Evolutionary conservation across 2,113 vertebrate genomes (phyloP), one percentile per base, ranked within the genome.

Genomic region (western clawed frog (Xenopus tropicalis)): DNA sequence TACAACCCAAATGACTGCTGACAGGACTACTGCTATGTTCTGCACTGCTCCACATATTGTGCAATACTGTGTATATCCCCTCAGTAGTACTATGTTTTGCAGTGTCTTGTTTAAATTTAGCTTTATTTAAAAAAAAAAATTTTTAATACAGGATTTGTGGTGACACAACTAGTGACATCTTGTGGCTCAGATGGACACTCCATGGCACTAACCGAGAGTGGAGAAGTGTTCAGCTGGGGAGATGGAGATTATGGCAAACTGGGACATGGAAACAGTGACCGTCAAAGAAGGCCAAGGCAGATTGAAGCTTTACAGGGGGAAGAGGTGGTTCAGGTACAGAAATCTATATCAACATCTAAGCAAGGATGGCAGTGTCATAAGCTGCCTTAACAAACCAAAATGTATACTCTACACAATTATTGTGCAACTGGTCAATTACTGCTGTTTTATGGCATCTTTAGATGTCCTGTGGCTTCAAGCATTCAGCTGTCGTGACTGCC

Each of bases 391-490:
- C 10, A 6, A 37, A 37, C 10, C 29, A 37, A 37, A 5, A 37
- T 48, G 46, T 10, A 17, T 48, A 48, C 12, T 10, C 11, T 37
- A 48, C 12, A 48, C 6, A 13, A 16, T 48, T 48, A 48, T 13
- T 37, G 23, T 54, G 52, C 8, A 20, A 23, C 29, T 3, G 19
- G 20, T 22, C 48, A 58, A 21, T 70, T 22, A 61, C 22, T 46
- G 16, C 24, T 20, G 0, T 44, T 52, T 22, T n/a, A 8, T 25
- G 13, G 48, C 19, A 14, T 25, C 79, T 81, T 23, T 76, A 93
- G 92, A 93, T 93, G 90, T 93, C 92, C 0, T 93, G 92, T 84
- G 92, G 92, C 79, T 93, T 93, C 78, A 93, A 93, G 64, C 92
- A 93, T 52, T 93, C 92, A 42, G 92, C 92, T 29, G 91, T 93